Evolutionary conservation across 2,797 vertebrate species (phyloP), one percentile per base, ranked within the genome.

Genomic region (Xenopus petersii): DNA sequence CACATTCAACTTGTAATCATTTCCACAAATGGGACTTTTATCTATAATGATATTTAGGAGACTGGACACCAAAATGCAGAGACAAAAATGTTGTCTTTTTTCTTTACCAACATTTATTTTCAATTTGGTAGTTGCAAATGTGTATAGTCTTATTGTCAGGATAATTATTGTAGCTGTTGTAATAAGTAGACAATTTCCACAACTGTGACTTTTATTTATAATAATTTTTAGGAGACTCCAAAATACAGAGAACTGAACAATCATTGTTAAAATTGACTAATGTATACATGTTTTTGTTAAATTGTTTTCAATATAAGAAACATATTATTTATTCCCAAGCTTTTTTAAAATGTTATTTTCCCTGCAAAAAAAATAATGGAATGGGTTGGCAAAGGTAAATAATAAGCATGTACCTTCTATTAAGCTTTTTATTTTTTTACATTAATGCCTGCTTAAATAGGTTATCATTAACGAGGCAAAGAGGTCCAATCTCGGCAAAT

Each of bases 401-500:
- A 64, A 47, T 64, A 36, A 64, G n/a, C 13, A 24, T 63, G 61
- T 11, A 47, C 7, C 15, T n/a, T 64, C 9, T 47, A 47, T 64
- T 64, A 46, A 15, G 33, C 21, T 26, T 60, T 60, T 60, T 60
- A 21, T 5, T 63, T 63, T 63, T 16, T 63, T 36, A 36, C 24
- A 26, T 47, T 54, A 46, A 17, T 56, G n/a, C 42, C 47, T 55
- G 24, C 47, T 63, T 70, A 30, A 64, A n/a, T 47, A 55, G 67
- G 21, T 75, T 70, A 70, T 48, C 36, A 24, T 17, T 60, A 33
- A 13, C 17, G 33, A 51, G 48, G 61, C 61, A 17, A 61, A 51
- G 49, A 72, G 15, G 30, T 21, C 36, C 26, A 59, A 21, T 64
- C 12, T 60, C 17, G 48, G 4, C 54, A 70, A 65, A 70, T 70